Evolutionary conservation across 2,888 invertebrate species (phyloP).

Genomic region (Acheta domesticus): DNA sequence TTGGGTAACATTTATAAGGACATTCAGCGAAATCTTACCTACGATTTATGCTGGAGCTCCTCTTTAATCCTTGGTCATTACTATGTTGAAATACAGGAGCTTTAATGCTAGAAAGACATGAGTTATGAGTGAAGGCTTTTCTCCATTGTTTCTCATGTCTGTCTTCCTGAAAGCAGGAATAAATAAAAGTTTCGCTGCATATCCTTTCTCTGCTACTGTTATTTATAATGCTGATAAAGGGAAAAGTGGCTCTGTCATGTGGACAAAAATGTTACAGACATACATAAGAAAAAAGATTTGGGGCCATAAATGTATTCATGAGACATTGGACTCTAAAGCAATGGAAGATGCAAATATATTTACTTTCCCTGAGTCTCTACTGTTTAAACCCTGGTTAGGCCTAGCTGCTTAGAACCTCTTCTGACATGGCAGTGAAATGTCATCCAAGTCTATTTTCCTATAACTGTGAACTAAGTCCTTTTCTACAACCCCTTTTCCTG

Average conservation of each 20-base stretch:
- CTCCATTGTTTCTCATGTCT: constrained; percentile 6
- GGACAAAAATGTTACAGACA: too few relatives aligned
- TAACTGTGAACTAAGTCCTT: background rate
- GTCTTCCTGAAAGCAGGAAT: constrained; percentile 18
- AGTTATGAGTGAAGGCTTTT: background rate
- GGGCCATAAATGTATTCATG: background rate
- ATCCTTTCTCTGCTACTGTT: constrained; percentile 7
- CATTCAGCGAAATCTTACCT: background rate
- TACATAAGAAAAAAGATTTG: background rate
- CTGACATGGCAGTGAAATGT: background rate
- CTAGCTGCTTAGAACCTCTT: constrained; percentile 2
- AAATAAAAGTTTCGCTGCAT: background rate
- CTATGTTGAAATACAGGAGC: background rate
- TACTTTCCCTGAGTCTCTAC: background rate
- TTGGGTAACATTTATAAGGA: background rate
- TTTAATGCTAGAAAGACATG: background rate
- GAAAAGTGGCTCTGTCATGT: background rate
- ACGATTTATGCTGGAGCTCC: background rate
- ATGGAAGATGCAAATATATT: background rate
- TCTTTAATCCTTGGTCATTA: background rate
- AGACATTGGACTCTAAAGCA: too few relatives aligned
- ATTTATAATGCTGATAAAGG: background rate
- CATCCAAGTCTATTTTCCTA: background rate
- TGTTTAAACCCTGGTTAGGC: background rate
- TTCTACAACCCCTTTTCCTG: background rate